Conservation (phyloP, 2,888 invertebrate genomes). For the Drosophila gaucha region DNA sequence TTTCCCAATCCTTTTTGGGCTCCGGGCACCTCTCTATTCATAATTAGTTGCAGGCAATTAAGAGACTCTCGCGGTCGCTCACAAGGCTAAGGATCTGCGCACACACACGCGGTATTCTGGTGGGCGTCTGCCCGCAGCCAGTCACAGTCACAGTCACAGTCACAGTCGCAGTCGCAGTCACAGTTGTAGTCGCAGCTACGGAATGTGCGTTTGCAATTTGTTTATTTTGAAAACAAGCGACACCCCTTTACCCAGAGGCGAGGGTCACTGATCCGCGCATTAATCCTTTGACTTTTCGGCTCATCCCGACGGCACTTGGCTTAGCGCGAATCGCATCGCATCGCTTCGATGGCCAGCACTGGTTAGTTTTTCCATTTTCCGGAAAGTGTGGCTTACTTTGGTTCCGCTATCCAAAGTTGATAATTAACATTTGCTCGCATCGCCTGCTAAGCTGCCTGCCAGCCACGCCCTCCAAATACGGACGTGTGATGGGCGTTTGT, state of each 20-base stretch:
- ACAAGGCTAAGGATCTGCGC: slow-evolving; percentile 48
- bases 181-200: slow-evolving; percentile 7
- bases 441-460: slow-evolving; percentile 42
- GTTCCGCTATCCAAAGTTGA: slow-evolving; percentile 73
- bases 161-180: background rate
- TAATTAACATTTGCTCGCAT: slow-evolving; percentile 71
- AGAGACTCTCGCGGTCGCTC: slow-evolving; percentile 65
- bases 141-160: background rate
- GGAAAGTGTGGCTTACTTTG: slow-evolving; percentile 79
- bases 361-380: slow-evolving; percentile 50
- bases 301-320: slow-evolving; percentile 39
- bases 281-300: slow-evolving; percentile 78
- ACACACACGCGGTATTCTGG: too few relatives aligned
- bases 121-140: slow-evolving; percentile 29
- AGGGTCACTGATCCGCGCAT: slow-evolving; percentile 45
- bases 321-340: slow-evolving; percentile 3
- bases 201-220: slow-evolving; percentile 72
- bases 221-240: slow-evolving; percentile 80
- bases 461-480: slow-evolving; percentile 32
- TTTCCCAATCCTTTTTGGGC: slow-evolving; percentile 40
- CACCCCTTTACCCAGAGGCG: slow-evolving; percentile 69
- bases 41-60: slow-evolving; percentile 81
- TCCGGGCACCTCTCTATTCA: slow-evolving; percentile 59
- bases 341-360: background rate
- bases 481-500: slow-evolving; percentile 30